A percentile compares a stretch with the other conserved stretches of the same genome.
These are phyloP conservation scores for Drosophila atroscutellata DNA, from an alignment of 2,888 invertebrate genomes.

Conservation along the genomic window DNA sequence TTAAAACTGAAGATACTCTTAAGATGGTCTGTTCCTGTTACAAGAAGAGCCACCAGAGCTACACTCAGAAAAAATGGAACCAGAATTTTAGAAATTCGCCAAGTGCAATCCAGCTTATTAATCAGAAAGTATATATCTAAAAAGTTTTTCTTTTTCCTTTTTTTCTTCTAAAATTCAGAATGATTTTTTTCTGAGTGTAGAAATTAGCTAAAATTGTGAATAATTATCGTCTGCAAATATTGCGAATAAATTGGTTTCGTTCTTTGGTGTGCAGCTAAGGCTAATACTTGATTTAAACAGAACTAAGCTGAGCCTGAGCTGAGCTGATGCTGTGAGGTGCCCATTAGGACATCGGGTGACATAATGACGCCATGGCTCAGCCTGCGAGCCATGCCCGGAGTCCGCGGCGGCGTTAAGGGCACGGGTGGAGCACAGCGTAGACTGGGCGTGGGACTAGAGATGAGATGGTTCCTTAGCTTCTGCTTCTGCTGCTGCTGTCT, in stretches of 20 bases:
- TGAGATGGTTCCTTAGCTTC: slow-evolving; percentile 1
- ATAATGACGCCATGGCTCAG: slow-evolving; percentile 62
- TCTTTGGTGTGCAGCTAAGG: slow-evolving; percentile 51
- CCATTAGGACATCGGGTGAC: slow-evolving; percentile 64
- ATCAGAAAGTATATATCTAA: background rate
- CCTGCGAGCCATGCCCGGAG: slow-evolving; percentile 50
- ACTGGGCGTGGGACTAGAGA: slow-evolving; percentile 66
- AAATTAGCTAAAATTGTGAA: slow-evolving; percentile 10
- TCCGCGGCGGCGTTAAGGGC: slow-evolving; percentile 49
- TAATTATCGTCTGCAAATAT: slow-evolving; percentile 21
- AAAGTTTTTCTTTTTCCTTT: background rate
- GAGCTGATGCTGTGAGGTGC: slow-evolving; percentile 33
- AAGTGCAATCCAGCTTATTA: background rate
- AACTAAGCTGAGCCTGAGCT: background rate
- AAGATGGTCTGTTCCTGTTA: slow-evolving; percentile 37
- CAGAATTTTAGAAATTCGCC: background rate
- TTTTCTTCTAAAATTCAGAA: background rate
- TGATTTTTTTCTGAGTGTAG: background rate
- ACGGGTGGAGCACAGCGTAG: slow-evolving; percentile 64
- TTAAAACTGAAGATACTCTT: slow-evolving; percentile 29
- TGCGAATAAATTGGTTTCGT: slow-evolving; percentile 21
- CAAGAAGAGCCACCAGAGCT: slow-evolving; percentile 39
- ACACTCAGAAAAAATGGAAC: background rate
- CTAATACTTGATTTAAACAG: slow-evolving; percentile 40
- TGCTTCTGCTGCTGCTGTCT: slow-evolving; percentile 23